These are phyloP conservation scores for Microcebus lehilahytsara DNA, from an alignment of 2,113 vertebrate genomes.

Conservation along the genomic window DNA sequence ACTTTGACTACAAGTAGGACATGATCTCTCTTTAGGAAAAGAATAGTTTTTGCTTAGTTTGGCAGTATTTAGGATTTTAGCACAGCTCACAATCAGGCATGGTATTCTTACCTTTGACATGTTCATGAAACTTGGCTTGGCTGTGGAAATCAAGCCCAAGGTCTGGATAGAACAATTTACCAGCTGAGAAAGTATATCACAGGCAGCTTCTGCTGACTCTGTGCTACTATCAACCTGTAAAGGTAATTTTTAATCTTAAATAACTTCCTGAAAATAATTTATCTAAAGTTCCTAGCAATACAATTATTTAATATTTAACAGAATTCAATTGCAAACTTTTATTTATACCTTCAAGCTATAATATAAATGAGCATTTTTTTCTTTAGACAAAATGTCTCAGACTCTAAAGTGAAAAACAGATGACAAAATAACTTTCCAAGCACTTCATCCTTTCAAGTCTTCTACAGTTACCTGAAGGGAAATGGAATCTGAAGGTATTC, in stretches of 20 bases:
- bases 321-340: neutral
- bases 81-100: neutral
- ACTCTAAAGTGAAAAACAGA: neutral
- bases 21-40: neutral
- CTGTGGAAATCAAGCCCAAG: slow-evolving; percentile 92
- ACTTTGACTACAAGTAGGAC: neutral
- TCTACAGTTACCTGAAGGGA: neutral
- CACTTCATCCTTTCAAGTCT: neutral
- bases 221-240: slow-evolving; percentile 92
- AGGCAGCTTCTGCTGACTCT: slow-evolving; percentile 93
- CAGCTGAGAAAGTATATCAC: slow-evolving; percentile 93
- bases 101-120: slow-evolving; percentile 87
- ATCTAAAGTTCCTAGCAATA: neutral
- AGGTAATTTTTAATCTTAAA: slow-evolving; percentile 44
- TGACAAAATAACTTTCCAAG: neutral
- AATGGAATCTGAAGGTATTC: neutral
- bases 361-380: neutral
- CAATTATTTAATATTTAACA: neutral
- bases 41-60: neutral
- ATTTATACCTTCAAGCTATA: neutral
- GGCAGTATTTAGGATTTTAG: neutral
- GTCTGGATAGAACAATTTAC: slow-evolving; percentile 95
- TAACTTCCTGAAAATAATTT: neutral
- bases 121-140: slow-evolving; percentile 94
- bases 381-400: neutral